phyloP scores from a whole-genome alignment of 2,113 vertebrate species.

The Theristicus caerulescens region DNA sequence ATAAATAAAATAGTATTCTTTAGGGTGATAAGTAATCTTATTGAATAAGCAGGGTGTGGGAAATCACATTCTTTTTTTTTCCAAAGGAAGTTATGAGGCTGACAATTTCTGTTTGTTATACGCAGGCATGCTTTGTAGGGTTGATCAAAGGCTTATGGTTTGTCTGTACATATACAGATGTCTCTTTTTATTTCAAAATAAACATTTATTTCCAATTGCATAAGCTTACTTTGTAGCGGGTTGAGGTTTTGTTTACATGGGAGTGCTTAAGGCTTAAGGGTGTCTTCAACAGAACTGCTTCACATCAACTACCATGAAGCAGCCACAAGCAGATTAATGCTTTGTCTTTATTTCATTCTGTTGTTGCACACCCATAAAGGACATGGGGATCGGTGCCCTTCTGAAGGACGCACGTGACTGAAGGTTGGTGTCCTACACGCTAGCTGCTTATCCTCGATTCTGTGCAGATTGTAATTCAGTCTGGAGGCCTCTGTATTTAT shows the following conservation, averaged over 20 bases:
- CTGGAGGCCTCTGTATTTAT: neutral
- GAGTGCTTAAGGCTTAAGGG: neutral
- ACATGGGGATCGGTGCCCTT: neutral
- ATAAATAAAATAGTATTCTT: neutral
- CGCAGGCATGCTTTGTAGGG: neutral
- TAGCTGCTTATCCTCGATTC: neutral
- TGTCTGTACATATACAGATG: neutral
- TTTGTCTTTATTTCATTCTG: neutral
- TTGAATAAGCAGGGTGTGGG: neutral
- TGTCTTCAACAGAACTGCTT: neutral
- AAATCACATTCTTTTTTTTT: neutral
- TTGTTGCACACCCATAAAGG: neutral
- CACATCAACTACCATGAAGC: neutral
- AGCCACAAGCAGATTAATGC: neutral
- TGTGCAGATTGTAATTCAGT: neutral
- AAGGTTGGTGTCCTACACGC: neutral
- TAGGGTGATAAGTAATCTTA: neutral
- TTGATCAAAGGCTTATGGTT: conserved; percentile 22
- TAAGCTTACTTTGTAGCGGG: neutral
- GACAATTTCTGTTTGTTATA: neutral
- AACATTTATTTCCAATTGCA: conserved; percentile 22
- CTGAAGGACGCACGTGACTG: rapidly evolving
- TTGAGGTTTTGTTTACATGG: conserved; percentile 11
- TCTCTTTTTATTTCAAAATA: conserved; percentile 17
- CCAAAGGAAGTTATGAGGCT: neutral